Conservation (phyloP, 2,113 vertebrate species). For the Rallus limicola region DNA sequence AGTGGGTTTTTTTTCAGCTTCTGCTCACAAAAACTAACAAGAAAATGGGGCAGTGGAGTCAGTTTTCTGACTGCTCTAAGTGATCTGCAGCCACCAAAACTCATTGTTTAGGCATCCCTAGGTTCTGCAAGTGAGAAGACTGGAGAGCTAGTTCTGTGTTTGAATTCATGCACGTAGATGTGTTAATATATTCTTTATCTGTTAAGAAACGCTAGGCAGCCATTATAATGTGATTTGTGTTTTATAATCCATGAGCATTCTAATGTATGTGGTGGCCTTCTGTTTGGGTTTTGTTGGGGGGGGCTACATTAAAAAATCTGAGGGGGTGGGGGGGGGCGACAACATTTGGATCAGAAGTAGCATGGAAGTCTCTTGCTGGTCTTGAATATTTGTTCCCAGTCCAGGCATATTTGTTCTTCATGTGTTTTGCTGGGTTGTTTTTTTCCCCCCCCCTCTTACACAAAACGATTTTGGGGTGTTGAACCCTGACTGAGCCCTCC, state of each 20-base stretch:
- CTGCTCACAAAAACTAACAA: conserved; percentile 17
- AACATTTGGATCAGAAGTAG: not conserved
- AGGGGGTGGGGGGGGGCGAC: not conserved
- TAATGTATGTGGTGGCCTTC: not conserved
- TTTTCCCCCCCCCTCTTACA: not conserved
- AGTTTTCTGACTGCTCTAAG: conserved; percentile 2
- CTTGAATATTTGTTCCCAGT: not conserved
- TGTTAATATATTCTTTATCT: conserved; percentile 19
- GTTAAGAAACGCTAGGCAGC: conserved; percentile 14
- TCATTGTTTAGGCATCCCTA: conserved; percentile 23
- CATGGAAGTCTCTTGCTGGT: not conserved
- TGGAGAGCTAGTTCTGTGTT: conserved; percentile 27
- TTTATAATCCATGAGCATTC: not conserved
- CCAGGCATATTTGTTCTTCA: not conserved
- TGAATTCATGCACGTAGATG: conserved; percentile 11
- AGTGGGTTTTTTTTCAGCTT: not conserved
- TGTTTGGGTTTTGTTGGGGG: not conserved
- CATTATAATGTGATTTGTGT: not conserved
- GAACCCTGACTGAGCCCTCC: not conserved
- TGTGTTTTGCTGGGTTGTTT: not conserved
- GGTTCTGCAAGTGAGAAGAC: conserved; percentile 9
- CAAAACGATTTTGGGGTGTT: conserved; percentile 56
- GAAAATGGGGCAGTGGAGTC: not conserved
- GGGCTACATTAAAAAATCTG: not conserved
- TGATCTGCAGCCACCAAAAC: conserved; percentile 16